Percentiles rank a stretch among this genome's conserved stretches.
phyloP scores from a whole-genome alignment of 2,797 vertebrate species.

The Hozukius guyotensis region DNA sequence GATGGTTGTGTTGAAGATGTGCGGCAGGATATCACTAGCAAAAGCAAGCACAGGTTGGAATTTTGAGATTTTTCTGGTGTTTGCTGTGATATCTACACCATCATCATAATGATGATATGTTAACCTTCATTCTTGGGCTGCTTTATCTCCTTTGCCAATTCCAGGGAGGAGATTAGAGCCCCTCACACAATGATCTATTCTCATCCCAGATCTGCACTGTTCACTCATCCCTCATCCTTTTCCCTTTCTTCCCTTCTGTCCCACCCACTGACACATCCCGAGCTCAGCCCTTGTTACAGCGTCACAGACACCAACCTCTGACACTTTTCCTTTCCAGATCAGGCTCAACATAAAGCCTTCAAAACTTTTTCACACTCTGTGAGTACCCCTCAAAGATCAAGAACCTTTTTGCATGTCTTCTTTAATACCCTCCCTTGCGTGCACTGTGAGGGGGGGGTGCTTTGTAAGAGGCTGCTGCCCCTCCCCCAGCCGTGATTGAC shows the following conservation, averaged over 20 bases:
- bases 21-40: neutral
- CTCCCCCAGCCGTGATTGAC: constrained; percentile 89
- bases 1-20: neutral
- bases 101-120: constrained; percentile 6
- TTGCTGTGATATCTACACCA: constrained; percentile 4
- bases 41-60: neutral
- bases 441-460: constrained; percentile 7
- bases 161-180: constrained; percentile 24
- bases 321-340: constrained; percentile 36
- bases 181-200: constrained; percentile 31
- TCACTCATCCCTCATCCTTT: constrained; percentile 66
- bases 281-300: constrained; percentile 45
- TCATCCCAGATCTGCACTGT: constrained; percentile 58
- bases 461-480: constrained; percentile 68
- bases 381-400: constrained; percentile 50
- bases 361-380: constrained; percentile 40
- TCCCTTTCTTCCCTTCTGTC: constrained; percentile 16
- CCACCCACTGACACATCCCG: constrained; percentile 54
- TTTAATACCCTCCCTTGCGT: constrained; percentile 43
- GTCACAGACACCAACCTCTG: constrained; percentile 46
- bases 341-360: constrained; percentile 10
- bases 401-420: constrained; percentile 49
- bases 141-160: constrained; percentile 14
- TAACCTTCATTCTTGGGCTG: constrained; percentile 40
- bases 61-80: neutral